Percentiles rank a stretch among this genome's conserved stretches.
These are phyloP conservation scores for Lepeophtheirus nordmannii DNA, from an alignment of 2,888 invertebrate genomes.

Conservation along the genomic window DNA sequence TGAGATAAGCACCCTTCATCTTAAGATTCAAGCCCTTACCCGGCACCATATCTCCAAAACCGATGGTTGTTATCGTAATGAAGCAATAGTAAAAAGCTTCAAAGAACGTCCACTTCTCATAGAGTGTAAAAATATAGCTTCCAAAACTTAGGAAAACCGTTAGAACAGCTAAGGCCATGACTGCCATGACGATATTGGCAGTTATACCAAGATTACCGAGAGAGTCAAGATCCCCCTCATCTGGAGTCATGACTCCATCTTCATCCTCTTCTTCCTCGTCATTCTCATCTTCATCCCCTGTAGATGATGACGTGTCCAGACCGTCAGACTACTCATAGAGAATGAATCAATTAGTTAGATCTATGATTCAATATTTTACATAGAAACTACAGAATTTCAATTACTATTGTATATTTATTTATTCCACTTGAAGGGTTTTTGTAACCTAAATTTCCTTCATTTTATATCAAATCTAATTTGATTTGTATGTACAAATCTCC, in stretches of 20 bases:
- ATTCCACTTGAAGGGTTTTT: too few species aligned
- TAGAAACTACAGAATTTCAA: too few species aligned
- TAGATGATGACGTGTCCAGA: neutral
- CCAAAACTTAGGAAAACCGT: slow-evolving; percentile 17
- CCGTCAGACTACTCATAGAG: too few species aligned
- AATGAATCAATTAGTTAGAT: too few species aligned
- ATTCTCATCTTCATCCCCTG: slow-evolving; percentile 7
- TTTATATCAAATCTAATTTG: too few species aligned
- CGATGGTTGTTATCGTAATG: slow-evolving; percentile 89
- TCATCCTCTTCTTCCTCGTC: slow-evolving; percentile 12
- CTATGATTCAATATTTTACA: too few species aligned
- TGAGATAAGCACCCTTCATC: too few species aligned
- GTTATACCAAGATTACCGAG: slow-evolving; percentile 5
- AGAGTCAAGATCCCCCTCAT: neutral
- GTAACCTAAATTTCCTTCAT: too few species aligned
- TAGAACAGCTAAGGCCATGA: slow-evolving; percentile 4
- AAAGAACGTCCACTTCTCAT: slow-evolving; percentile 63
- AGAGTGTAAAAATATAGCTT: slow-evolving; percentile 19
- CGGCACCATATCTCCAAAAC: slow-evolving; percentile 77
- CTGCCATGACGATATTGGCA: slow-evolving; percentile 22
- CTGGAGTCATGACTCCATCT: slow-evolving; percentile 9
- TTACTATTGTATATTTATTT: too few species aligned
- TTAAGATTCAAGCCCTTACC: too few species aligned
- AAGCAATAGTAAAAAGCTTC: slow-evolving; percentile 88
- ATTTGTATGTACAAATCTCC: too few species aligned